Evolutionary conservation across 2,888 invertebrate species (phyloP), one percentile per base, ranked within the genome.

Genomic region (Macrosiphum euphorbiae): DNA sequence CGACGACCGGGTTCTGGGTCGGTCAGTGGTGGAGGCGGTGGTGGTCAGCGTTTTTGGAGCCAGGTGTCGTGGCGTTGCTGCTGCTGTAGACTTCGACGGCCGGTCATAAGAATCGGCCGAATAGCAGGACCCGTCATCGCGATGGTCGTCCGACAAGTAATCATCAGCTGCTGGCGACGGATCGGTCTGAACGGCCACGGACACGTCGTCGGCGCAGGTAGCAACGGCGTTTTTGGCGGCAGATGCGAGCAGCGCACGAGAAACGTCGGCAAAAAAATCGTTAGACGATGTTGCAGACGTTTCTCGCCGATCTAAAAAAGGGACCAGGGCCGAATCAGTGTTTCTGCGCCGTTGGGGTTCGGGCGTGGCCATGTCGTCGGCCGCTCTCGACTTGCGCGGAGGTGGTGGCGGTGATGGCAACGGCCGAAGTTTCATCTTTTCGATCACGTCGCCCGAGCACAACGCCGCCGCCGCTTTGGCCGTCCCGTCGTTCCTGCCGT

Each of bases 381-480:
- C 28, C 58, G 92, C 94, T 91, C 94, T 95, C 41, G 94, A 86
- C 94, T 97, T 96, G 47, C 98, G 97, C 0, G 98, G 98, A 78
- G 98, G 98, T 94, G 98, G 96, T 3, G 98, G 98, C 0, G 98
- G 98, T 10, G 98, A 97, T 2, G 98, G 98, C 95, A 98, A 96
- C 0, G 98, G 98, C 95, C 98, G 96, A 95, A 97, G 97, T 96
- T 98, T 98, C 97, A 98, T 98, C 96, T 97, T 98, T 95, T 97
- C 97, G 4, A 98, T 96, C 87, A 98, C 96, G 94, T 97, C 97
- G 20, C 97, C 98, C 44, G 98, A 98, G 94, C 97, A 97, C 89
- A 98, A 96, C 95, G 97, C 96, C 95, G 28, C 52, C 44, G n/a
- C 78, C 86, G 47, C 94, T 94, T 41, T 94, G 90, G 35, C 89